A percentile compares a stretch with the other conserved stretches of the same genome.
phyloP scores from a whole-genome alignment of 2,113 vertebrate genomes.

The Phasianus colchicus region DNA sequence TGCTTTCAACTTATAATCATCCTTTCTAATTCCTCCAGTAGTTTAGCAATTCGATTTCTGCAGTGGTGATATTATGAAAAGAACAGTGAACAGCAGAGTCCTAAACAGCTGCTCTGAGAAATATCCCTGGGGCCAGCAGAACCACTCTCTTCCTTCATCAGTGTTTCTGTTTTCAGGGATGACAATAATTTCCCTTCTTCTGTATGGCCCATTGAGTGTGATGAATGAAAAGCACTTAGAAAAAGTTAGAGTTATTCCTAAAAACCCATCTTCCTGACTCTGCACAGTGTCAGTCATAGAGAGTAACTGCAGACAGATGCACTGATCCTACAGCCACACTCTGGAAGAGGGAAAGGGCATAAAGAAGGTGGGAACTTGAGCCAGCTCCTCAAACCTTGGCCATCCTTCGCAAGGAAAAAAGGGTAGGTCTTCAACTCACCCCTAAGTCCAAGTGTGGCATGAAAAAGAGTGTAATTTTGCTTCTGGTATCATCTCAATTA shows the following conservation, averaged over 20 bases:
- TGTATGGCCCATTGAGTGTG: not conserved
- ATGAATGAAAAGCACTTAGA: not conserved
- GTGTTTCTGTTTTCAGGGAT: not conserved
- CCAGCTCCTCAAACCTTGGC: not conserved
- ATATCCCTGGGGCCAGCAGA: not conserved
- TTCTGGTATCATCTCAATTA: not conserved
- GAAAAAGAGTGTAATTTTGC: not conserved
- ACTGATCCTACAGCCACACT: not conserved
- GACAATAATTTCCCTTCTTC: not conserved
- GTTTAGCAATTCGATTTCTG: not conserved
- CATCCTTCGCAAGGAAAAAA: not conserved
- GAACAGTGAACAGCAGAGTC: not conserved
- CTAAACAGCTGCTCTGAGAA: not conserved
- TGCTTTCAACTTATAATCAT: not conserved
- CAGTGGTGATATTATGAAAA: not conserved
- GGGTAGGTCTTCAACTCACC: not conserved
- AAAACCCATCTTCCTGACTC: rapidly evolving
- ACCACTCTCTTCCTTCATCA: not conserved
- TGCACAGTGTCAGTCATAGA: rapidly evolving
- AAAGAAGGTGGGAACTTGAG: not conserved
- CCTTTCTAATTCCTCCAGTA: not conserved
- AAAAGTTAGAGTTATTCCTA: not conserved
- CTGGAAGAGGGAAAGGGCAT: not conserved
- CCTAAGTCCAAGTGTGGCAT: not conserved
- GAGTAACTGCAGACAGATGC: not conserved